Conservation (phyloP, 2,113 vertebrate genomes). For the Sigmodon hispidus region DNA sequence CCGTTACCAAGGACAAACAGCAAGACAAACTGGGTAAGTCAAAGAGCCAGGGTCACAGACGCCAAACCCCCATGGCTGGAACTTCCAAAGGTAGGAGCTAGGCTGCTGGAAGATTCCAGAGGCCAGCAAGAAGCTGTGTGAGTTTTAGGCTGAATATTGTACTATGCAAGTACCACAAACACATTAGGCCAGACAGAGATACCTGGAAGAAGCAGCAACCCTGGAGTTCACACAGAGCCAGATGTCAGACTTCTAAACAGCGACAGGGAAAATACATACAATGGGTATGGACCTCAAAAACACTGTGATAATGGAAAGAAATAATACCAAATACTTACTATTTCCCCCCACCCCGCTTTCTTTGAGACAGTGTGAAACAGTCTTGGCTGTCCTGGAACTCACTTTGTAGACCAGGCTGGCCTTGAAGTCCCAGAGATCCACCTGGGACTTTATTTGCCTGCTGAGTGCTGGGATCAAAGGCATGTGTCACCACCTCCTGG, state of each 20-base stretch:
- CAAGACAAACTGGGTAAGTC: accelerated
- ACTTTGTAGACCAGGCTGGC: no score
- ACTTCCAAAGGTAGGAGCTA: not conserved
- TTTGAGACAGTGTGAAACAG: no score
- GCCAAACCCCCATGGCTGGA: not conserved
- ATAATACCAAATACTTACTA: no score
- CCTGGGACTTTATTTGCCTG: no score
- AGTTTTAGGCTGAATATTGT: not conserved
- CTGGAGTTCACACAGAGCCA: not conserved
- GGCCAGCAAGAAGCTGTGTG: not conserved
- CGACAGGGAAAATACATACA: not conserved
- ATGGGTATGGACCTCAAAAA: not conserved
- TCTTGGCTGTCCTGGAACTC: no score
- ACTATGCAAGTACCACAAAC: not conserved
- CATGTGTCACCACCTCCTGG: no score
- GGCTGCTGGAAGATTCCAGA: not conserved
- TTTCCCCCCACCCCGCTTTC: no score
- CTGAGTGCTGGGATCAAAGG: no score
- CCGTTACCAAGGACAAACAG: not conserved
- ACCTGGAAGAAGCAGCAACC: not conserved
- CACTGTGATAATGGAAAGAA: not conserved
- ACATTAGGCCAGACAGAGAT: not conserved
- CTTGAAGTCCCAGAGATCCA: no score
- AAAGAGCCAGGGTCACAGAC: not conserved
- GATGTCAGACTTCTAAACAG: not conserved